Conservation (phyloP, 2,113 vertebrate genomes). For the Myotis brandtii region DNA sequence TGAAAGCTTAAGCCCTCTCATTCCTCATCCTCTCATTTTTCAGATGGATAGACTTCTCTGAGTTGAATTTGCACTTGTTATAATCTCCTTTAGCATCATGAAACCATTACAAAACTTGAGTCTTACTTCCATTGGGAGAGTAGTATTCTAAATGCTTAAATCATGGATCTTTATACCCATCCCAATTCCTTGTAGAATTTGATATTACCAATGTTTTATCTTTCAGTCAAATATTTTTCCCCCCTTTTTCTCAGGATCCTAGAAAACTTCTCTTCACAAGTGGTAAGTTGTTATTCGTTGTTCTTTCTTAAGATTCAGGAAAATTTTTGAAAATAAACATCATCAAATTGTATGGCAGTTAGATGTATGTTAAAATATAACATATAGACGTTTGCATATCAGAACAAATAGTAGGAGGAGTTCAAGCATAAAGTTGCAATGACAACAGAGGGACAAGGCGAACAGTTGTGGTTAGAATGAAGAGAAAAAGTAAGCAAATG, state of each 20-base stretch:
- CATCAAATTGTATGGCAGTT: background rate
- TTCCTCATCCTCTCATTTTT: background rate
- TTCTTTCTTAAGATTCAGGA: background rate
- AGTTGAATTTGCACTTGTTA: background rate
- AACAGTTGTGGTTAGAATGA: background rate
- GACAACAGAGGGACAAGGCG: background rate
- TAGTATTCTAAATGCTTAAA: background rate
- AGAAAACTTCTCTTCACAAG: constrained; percentile 94
- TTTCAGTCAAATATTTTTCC: constrained; percentile 53
- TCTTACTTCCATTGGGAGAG: background rate
- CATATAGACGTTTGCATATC: background rate
- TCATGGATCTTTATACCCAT: background rate
- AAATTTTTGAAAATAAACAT: background rate
- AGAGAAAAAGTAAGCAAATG: background rate
- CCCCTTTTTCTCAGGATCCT: constrained; percentile 88
- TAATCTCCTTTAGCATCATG: background rate
- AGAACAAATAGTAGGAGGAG: background rate
- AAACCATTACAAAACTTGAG: background rate
- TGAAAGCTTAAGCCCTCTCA: background rate
- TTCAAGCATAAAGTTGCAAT: background rate
- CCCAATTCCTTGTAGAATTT: background rate
- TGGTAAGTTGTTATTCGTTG: constrained; percentile 86
- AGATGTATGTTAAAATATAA: background rate
- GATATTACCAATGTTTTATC: background rate
- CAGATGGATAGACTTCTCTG: background rate